Conservation (phyloP, 2,888 invertebrate species). For the Cyclophora albipunctata region DNA sequence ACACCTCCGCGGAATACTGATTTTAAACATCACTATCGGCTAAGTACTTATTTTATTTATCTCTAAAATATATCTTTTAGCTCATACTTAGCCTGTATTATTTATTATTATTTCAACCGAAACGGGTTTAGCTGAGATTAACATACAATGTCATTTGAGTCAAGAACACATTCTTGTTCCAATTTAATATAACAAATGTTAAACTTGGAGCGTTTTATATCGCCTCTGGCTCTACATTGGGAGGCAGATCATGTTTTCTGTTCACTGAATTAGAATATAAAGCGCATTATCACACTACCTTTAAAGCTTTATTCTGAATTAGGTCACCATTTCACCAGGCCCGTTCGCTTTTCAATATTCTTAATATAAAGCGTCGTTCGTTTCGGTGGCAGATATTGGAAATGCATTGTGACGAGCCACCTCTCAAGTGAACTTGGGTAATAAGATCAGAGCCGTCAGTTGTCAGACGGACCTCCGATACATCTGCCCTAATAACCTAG, state of each 20-base stretch:
- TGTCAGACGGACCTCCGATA: constrained; percentile 7
- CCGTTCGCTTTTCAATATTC: constrained; percentile 20
- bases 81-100: too few species aligned
- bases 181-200: too few species aligned
- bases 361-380: constrained; percentile 4
- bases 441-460: constrained; percentile 13
- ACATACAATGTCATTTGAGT: too few species aligned
- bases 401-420: neutral
- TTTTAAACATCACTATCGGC: too few species aligned
- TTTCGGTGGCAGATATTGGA: neutral
- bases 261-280: constrained; percentile 40
- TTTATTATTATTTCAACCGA: neutral
- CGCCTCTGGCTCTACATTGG: too few species aligned
- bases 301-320: constrained; percentile 24
- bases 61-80: too few species aligned
- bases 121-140: too few species aligned
- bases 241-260: constrained; percentile 36
- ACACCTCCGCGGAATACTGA: too few species aligned
- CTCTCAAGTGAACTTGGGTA: neutral
- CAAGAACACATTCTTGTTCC: too few species aligned
- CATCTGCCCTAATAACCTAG: constrained; percentile 43
- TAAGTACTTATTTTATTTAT: too few species aligned
- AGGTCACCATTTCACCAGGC: constrained; percentile 23
- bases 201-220: too few species aligned
- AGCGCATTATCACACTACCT: constrained; percentile 30